Base-by-base conservation (phyloP, 1,140 invertebrate genomes). In the Penaeus vannamei region DNA sequence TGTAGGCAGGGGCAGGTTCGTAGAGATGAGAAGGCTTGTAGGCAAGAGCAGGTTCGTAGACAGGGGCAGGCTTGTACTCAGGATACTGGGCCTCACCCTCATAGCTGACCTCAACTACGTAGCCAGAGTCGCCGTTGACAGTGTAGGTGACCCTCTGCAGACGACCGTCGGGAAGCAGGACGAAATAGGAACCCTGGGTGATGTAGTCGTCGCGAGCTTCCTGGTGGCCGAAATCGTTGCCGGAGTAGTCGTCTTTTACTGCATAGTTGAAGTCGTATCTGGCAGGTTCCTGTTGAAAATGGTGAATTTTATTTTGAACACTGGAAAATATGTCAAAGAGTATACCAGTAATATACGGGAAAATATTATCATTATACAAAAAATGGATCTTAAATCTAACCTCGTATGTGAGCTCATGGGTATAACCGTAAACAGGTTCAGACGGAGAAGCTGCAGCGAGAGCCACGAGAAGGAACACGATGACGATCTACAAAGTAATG, bases 161-260 rank as follows among this genome's bases (percentile, higher is more conserved):
- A n/a, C 87, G 81, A 29, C 87, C 87, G 72, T 91, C 90, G n/a
- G 91, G 91, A 22, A 91, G 91, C 10, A 80, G 81, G 19, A 91
- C 91, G 36, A 86, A 76, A 82, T 91, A 91, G 20, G 77, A 80
- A 17, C 91, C 91, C 82, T 84, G 82, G 23, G 82, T 84, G 82
- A 64, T 26, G 61, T 84, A 60, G 53, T 62, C 61, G 20, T 84
- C 26, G 19, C 82, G 82, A 62, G 60, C 12, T 42, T 84, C 82
- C n/a, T 61, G n/a, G 22, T 84, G 82, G 82, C 82, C 82, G 82
- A 64, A 84, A 29, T 84, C 82, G 61, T 84, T 84, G 59, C 59
- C 60, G 8, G 82, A 84, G 26, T 26, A 26, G 14, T 84, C 26
- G 61, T 84, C 60, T 17, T 62, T 64, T 62, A 36, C 64, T 26